Evolutionary conservation across 2,797 vertebrate genomes (phyloP).

Genomic region (Eidolon dupreanum): DNA sequence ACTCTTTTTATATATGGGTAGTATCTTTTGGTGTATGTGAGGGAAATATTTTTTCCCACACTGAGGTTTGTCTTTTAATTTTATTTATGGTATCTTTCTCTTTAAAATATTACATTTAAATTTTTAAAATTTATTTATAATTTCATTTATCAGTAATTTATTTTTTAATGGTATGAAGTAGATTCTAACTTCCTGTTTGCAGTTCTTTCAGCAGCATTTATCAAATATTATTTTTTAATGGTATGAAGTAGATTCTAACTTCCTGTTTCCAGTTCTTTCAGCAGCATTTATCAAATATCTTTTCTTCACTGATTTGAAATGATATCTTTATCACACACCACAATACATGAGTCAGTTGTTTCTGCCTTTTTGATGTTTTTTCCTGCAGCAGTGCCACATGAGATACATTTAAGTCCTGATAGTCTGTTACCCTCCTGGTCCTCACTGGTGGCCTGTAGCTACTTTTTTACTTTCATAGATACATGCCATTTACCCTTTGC

Average conservation of each 20-base stretch:
- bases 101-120: background rate
- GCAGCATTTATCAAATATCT: background rate
- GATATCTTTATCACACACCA: background rate
- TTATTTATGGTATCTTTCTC: background rate
- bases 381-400: background rate
- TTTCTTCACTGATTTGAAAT: background rate
- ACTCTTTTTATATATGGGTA: background rate
- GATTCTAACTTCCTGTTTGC: background rate
- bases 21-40: background rate
- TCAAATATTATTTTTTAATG: background rate
- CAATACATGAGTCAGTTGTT: background rate
- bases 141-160: conserved; percentile 21
- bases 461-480: background rate
- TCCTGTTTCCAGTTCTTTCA: background rate
- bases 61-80: background rate
- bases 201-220: background rate
- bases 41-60: background rate
- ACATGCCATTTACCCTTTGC: background rate
- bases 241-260: background rate
- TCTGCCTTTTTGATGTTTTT: background rate
- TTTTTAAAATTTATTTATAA: background rate
- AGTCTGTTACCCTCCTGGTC: background rate
- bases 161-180: background rate
- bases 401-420: background rate
- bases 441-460: background rate